Evolutionary conservation across 2,797 vertebrate species (phyloP), one percentile per base, ranked within the genome.

Genomic region (Halcyon leucocephala): DNA sequence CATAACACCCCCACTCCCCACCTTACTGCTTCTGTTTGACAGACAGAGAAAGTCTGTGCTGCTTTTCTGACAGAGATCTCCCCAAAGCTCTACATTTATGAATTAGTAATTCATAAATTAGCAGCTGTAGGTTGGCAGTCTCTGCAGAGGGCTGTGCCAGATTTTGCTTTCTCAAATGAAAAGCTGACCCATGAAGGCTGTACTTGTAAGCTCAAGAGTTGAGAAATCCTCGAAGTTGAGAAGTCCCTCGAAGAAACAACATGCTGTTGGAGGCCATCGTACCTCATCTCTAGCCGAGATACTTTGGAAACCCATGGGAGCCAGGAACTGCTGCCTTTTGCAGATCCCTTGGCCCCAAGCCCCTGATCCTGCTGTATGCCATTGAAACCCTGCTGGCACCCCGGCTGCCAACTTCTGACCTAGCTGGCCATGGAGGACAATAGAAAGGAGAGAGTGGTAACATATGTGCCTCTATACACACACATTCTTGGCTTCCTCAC

Each of bases 81-180:
- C 84, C 48, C 35, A 44, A 66, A 93, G 67, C 81, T 73, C 51
- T 86, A 22, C 64, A 67, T 86, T 90, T 94, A 89, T 92, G 86
- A 93, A 94, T 94, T 80, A 96, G 71, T 94, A 92, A 85, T 92
- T 96, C 89, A 94, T 89, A 93, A 90, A 95, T 96, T 82, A 96
- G 67, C 92, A 85, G 74, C 91, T 92, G 86, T 85, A 86, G 74
- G 33, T 67, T 94, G 93, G 89, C 93, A 89, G 25, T 14, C 51
- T 79, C 28, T 74, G 82, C 71, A 70, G 92, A 55, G 52, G 44
- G 18, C 48, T 77, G 6, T 89, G 89, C 93, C 90, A 95, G 86
- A 12, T 85, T 96, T 89, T 89, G 35, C 37, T 79, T 71, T 84
- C 70, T 71, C 83, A 89, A 22, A 77, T 64, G 60, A 79, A 58